A percentile compares a stretch with the other conserved stretches of the same genome.
phyloP scores from a whole-genome alignment of 2,888 invertebrate genomes.

The Halictus ligatus region DNA sequence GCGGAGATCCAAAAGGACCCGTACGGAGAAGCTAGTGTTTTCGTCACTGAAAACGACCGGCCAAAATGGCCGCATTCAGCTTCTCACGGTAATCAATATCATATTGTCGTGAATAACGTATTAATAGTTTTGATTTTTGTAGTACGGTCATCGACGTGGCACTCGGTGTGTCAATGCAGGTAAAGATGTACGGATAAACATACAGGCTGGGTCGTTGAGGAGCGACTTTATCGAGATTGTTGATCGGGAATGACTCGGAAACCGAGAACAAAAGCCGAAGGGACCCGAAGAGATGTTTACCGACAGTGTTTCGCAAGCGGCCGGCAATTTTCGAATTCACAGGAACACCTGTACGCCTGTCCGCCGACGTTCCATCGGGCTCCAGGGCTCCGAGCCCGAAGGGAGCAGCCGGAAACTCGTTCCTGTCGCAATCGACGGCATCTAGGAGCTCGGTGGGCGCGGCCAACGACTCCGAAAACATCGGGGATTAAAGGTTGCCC shows the following conservation, averaged over 20 bases:
- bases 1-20: no score
- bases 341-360: not conserved
- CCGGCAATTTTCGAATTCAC: not conserved
- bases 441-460: conserved; percentile 59
- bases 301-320: not conserved
- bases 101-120: no score
- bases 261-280: not conserved
- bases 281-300: not conserved
- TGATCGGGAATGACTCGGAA: not conserved
- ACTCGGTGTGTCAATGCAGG: no score
- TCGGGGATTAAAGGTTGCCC: conserved; percentile 53
- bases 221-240: not conserved
- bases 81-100: no score
- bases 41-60: no score
- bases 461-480: conserved; percentile 61
- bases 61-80: no score
- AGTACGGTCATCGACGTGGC: no score
- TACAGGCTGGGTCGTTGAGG: not conserved
- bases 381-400: conserved; percentile 6
- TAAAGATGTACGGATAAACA: no score
- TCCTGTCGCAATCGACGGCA: conserved; percentile 37
- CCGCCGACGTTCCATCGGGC: not conserved
- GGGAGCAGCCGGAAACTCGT: conserved; percentile 43
- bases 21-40: no score
- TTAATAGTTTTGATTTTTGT: no score